These are phyloP conservation scores for Phacellophora camtschatica DNA, from an alignment of 30 jellyfish, hydroid and myxozoan species.

Conservation along the genomic window DNA sequence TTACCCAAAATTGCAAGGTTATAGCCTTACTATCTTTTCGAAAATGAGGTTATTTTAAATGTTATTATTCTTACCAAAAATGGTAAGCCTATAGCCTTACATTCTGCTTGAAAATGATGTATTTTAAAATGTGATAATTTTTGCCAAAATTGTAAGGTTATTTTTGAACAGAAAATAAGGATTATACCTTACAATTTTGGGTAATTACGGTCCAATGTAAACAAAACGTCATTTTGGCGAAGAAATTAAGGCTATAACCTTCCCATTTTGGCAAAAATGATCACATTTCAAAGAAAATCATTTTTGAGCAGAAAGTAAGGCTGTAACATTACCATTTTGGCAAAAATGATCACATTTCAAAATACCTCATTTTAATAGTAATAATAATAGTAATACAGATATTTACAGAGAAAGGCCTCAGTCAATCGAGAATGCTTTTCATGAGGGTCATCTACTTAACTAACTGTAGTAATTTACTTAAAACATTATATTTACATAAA, in stretches of 20 bases:
- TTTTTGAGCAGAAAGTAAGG: neutral
- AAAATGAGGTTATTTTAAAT: too few species aligned
- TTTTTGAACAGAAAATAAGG: neutral
- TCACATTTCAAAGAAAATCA: neutral
- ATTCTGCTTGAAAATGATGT: too few species aligned
- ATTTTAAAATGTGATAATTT: neutral
- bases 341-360: neutral
- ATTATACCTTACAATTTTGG: neutral
- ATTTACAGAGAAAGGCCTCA: constrained; percentile 2
- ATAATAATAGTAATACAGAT: neutral
- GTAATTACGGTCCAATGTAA: neutral
- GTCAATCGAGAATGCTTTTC: constrained; percentile 1
- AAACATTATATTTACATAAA: neutral
- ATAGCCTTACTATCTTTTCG: too few species aligned
- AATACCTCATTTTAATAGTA: neutral
- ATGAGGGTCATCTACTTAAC: constrained; percentile 26
- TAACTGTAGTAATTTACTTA: neutral
- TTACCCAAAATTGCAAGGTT: too few species aligned
- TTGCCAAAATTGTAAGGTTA: neutral
- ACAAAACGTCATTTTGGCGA: neutral
- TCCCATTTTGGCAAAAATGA: neutral
- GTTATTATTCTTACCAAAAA: too few species aligned
- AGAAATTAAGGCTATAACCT: neutral
- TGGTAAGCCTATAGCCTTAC: too few species aligned
- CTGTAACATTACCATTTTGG: neutral